Base-by-base conservation (phyloP, 2,113 vertebrate species). In the Gopherus evgoodei region DNA sequence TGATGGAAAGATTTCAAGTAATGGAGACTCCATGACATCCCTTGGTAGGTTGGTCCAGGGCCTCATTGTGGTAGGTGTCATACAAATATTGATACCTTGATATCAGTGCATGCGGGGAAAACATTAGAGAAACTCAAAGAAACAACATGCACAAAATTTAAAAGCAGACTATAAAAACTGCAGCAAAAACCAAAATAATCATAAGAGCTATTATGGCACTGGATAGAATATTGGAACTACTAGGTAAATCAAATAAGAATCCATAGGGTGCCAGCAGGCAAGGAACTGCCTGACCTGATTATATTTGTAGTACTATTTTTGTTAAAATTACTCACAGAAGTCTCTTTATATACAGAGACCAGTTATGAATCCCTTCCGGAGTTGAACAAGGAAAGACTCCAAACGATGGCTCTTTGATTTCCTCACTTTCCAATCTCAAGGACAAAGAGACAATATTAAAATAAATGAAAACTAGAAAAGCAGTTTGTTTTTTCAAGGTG, bases 241-340 rank as follows among this genome's bases (percentile, higher is more conserved):
- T 65, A 84, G 1, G 59, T 86, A 93, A 93, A 86, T 90, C 84
- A 89, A 92, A 91, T 19, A 95, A 86, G 83, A 94, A 69, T 76
- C 42, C 29, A 11, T 2, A 79, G 81, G 27, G 56, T 87, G 80
- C 56, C 76, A 95, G 91, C 84, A 96, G 86, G 88, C 81, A 96
- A 93, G 91, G 42, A 93, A 91, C 59, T 87, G 54, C 85, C 93
- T 80, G 88, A 94, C 49, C 25, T 90, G 8, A 52, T 90, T 95
- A 88, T 27, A 81, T 38, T 19, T 79, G 50, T 54, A 87, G 38
- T 3, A 54, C 65, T 50, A 44, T 7, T 72, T 42, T 54, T 19
- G 22, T 27, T 52, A 44, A 13, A 93, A 90, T 65, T 86, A 92
- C 42, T 88, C 35, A 42, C 53, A 7, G 53, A 92, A 86, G 54